Evolutionary conservation across 2,888 invertebrate species (phyloP).

Genomic region (Fissipunctia ypsillon): DNA sequence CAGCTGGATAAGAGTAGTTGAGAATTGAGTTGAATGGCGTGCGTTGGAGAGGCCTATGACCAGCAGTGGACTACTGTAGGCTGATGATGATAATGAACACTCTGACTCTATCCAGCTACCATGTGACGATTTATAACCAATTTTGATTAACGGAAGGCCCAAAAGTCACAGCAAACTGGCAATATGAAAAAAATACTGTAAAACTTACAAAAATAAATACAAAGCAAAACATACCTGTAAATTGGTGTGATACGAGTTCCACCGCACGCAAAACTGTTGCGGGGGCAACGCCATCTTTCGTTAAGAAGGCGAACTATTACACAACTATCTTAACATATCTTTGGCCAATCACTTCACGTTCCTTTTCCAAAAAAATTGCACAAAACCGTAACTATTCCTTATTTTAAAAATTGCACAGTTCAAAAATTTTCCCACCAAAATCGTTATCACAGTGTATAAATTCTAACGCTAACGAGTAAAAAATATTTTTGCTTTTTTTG

Average conservation of each 20-base stretch:
- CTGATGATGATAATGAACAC: background rate
- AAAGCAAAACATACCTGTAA: slow-evolving; percentile 89
- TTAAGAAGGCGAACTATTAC: slow-evolving; percentile 53
- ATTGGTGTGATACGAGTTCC: slow-evolving; percentile 96
- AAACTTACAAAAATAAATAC: background rate
- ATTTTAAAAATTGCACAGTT: slow-evolving; percentile 71
- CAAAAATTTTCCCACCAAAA: slow-evolving; percentile 50
- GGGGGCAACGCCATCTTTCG: slow-evolving; percentile 88
- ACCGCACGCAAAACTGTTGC: slow-evolving; percentile 94
- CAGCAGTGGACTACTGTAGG: no score
- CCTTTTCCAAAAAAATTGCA: slow-evolving; percentile 76
- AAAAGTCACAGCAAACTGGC: background rate
- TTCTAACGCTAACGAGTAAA: slow-evolving; percentile 65
- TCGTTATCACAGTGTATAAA: slow-evolving; percentile 77
- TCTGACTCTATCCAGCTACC: background rate
- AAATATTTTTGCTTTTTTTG: slow-evolving; percentile 59
- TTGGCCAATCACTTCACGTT: slow-evolving; percentile 64
- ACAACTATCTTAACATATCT: slow-evolving; percentile 66
- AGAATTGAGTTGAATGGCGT: background rate
- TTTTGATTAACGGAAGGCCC: background rate
- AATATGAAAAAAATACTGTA: background rate
- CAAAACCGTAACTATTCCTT: slow-evolving; percentile 60
- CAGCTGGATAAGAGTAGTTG: background rate
- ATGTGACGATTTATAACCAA: background rate
- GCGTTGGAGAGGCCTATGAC: no score